Conservation (phyloP, 1,140 invertebrate species). For the Tetramorium parvispinum region DNA sequence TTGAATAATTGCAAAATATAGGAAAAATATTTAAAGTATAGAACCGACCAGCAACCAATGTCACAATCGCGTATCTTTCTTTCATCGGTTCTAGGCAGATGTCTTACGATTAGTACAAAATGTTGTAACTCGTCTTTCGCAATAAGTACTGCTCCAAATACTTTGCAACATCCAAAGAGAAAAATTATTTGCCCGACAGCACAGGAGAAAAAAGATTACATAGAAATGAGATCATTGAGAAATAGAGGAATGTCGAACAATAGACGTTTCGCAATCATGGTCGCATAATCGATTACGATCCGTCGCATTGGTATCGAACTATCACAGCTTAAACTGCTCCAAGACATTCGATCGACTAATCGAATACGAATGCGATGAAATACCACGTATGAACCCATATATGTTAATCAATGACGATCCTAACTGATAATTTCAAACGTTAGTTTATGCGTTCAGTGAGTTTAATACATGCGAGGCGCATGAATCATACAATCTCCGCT, state of each 20-base stretch:
- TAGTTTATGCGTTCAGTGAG: slow-evolving; percentile 24
- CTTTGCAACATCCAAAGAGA: slow-evolving; percentile 28
- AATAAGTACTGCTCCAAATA: slow-evolving; percentile 19
- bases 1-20: neutral
- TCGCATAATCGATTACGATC: slow-evolving; percentile 66
- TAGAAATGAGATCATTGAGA: slow-evolving; percentile 45
- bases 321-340: slow-evolving; percentile 65
- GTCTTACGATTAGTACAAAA: neutral
- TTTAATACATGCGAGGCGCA: slow-evolving; percentile 30
- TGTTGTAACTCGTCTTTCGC: slow-evolving; percentile 21
- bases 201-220: slow-evolving; percentile 21
- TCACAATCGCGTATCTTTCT: neutral
- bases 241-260: slow-evolving; percentile 57
- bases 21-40: neutral
- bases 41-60: neutral
- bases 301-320: slow-evolving; percentile 19
- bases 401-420: slow-evolving; percentile 69
- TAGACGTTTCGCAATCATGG: slow-evolving; percentile 66
- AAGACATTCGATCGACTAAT: slow-evolving; percentile 62
- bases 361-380: slow-evolving; percentile 64
- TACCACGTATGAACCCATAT: slow-evolving; percentile 67
- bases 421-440: slow-evolving; percentile 41
- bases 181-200: slow-evolving; percentile 48
- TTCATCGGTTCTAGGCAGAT: neutral
- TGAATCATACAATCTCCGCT: slow-evolving; percentile 35